Conservation (phyloP, 2,113 vertebrate genomes). For the Callipepla californica region DNA sequence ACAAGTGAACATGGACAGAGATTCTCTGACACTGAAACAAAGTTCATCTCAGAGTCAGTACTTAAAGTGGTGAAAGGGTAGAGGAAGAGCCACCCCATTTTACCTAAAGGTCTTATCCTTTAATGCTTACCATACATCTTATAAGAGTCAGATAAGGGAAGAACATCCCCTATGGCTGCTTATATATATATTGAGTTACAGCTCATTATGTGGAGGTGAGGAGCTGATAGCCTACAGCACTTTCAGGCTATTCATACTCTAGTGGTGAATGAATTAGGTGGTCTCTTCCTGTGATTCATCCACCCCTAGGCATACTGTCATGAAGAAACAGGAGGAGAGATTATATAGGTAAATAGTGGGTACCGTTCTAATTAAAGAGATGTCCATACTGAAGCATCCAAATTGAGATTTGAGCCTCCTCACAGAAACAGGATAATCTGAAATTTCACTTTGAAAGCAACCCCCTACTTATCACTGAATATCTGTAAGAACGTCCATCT, state of each 20-base stretch:
- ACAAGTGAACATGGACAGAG: neutral
- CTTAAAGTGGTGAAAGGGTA: neutral
- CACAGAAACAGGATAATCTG: neutral
- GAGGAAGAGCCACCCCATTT: neutral
- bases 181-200: neutral
- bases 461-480: neutral
- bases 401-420: neutral
- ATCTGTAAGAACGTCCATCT: neutral
- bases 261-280: neutral
- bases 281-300: neutral
- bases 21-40: neutral
- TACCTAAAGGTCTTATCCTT: neutral
- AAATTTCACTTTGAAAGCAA: neutral
- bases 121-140: neutral
- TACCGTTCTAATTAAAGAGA: neutral
- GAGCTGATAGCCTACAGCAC: neutral
- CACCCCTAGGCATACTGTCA: neutral
- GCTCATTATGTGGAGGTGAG: neutral
- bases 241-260: neutral
- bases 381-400: neutral
- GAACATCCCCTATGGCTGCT: neutral
- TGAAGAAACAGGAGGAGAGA: neutral
- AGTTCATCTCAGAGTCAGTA: neutral
- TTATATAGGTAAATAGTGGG: neutral
- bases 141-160: neutral